Percentiles rank a stretch among this genome's conserved stretches.
phyloP scores from a whole-genome alignment of 2,888 invertebrate species.

The Epirrhoe tristata region DNA sequence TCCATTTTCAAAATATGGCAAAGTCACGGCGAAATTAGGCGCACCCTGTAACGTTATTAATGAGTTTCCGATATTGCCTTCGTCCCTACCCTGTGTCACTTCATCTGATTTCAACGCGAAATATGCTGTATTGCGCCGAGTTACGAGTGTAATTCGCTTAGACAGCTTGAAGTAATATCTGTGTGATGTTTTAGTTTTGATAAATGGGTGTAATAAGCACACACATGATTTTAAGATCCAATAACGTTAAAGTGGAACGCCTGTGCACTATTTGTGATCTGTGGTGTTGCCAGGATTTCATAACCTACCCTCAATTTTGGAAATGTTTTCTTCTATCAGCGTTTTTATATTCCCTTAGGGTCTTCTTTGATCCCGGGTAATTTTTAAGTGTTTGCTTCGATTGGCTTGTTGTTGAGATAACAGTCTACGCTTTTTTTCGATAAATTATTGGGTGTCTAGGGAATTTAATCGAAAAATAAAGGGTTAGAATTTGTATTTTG shows the following conservation, averaged over 20 bases:
- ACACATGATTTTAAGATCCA: neutral
- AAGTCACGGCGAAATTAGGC: conserved; percentile 76
- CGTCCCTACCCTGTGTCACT: conserved; percentile 45
- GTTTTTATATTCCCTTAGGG: conserved; percentile 40
- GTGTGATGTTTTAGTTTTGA: conserved; percentile 5
- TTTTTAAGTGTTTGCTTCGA: conserved; percentile 21
- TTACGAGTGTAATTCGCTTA: neutral
- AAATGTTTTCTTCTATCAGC: conserved; percentile 58
- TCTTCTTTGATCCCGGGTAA: conserved; percentile 40
- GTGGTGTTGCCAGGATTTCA: conserved; percentile 61
- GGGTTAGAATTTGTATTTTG: neutral
- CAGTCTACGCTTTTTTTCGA: neutral
- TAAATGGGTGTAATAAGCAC: conserved; percentile 1
- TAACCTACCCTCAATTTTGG: conserved; percentile 63
- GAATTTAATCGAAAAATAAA: neutral
- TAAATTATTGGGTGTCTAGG: neutral
- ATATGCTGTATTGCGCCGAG: conserved; percentile 9
- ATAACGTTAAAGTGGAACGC: conserved; percentile 1
- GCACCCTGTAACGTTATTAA: conserved; percentile 78
- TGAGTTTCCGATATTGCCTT: conserved; percentile 80
- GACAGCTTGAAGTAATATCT: neutral
- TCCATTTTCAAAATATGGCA: conserved; percentile 67
- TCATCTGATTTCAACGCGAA: neutral
- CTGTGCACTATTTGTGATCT: neutral
- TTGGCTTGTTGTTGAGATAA: neutral